Base-by-base conservation (phyloP, 2,797 vertebrate genomes). In the Molossus alvarezi region DNA sequence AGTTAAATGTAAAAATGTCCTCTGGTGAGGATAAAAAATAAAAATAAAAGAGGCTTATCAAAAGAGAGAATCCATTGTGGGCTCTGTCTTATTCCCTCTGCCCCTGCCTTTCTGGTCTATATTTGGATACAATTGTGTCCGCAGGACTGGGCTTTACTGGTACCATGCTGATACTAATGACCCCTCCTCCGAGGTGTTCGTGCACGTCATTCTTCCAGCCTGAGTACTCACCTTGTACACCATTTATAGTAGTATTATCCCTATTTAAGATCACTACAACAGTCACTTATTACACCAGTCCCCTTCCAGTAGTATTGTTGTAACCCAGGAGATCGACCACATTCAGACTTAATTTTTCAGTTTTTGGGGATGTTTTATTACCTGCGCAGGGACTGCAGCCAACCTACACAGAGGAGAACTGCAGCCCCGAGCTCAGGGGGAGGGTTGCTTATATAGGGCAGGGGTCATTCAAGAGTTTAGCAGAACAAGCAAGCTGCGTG, bases 21-120 rank as follows among this genome's bases (percentile, higher is more conserved):
- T 45, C 41, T 5, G 41, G 41, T 45, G 41, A 45, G 41, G 41
- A 45, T 45, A 45, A 45, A 45, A 45, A 45, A 45, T 45, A 45
- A 45, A 45, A 45, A 45, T 94, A 69, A 90, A 84, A 53, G n/a
- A 65, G 6, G 14, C 17, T 84, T 94, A 92, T 33, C 53, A 73
- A 51, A 80, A 75, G 27, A 45, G 71, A 21, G 53, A 37, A 67
- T 85, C 23, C 27, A 13, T 82, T 87, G 25, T 79, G 92, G 8
- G 41, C 6, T 73, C 75, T 88, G 53, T 2, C 25, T 81, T 51
- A 45, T 57, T 79, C 45, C n/a, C 23, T 88, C 45, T n/a, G 15
- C 7, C 5, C 84, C 58, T 91, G 60, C 23, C 51, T 86, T 96
- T 15, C 67, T 60, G 57, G 41, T 51, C 48, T 85, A 55, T 29